These are phyloP conservation scores for Conus betulinus DNA, from an alignment of 1,140 invertebrate species.

Conservation along the genomic window DNA sequence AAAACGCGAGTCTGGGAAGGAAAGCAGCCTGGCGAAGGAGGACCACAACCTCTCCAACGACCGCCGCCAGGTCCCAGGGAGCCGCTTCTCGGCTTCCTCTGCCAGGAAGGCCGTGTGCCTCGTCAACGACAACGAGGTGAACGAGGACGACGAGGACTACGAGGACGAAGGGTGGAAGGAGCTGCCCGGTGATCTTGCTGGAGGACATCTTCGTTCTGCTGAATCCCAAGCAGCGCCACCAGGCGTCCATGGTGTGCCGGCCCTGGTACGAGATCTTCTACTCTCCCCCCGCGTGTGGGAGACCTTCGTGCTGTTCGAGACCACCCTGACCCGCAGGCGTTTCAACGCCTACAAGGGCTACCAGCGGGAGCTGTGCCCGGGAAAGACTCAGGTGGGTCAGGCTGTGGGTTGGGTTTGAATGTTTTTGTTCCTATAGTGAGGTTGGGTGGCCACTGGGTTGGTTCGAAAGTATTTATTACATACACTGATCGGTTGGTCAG, in stretches of 20 bases:
- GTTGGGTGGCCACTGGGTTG: too few species aligned
- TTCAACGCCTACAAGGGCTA: slow-evolving; percentile 91
- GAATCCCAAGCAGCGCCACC: slow-evolving; percentile 83
- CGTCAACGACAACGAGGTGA: slow-evolving; percentile 20
- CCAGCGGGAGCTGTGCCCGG: slow-evolving; percentile 59
- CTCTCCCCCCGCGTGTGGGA: slow-evolving; percentile 82
- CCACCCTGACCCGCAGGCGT: slow-evolving; percentile 84
- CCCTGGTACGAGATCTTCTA: slow-evolving; percentile 86
- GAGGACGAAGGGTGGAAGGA: slow-evolving; percentile 79
- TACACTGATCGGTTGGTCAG: too few species aligned
- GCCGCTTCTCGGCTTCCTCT: not conserved
- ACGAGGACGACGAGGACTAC: slow-evolving; percentile 42
- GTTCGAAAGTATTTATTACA: too few species aligned
- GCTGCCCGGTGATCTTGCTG: slow-evolving; percentile 86
- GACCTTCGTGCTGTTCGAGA: slow-evolving; percentile 84
- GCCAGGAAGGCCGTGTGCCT: not conserved
- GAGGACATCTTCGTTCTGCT: slow-evolving; percentile 87
- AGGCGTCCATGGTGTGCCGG: slow-evolving; percentile 81
- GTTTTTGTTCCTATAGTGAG: too few species aligned
- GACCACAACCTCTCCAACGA: not conserved
- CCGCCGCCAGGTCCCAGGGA: not conserved
- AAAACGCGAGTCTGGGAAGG: not conserved
- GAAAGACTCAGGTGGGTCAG: slow-evolving; percentile 68
- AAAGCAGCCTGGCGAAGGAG: not conserved
- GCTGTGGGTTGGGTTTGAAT: too few species aligned